Evolutionary conservation across 2,113 vertebrate genomes (phyloP).

Genomic region (Protomyctophum bolini): DNA sequence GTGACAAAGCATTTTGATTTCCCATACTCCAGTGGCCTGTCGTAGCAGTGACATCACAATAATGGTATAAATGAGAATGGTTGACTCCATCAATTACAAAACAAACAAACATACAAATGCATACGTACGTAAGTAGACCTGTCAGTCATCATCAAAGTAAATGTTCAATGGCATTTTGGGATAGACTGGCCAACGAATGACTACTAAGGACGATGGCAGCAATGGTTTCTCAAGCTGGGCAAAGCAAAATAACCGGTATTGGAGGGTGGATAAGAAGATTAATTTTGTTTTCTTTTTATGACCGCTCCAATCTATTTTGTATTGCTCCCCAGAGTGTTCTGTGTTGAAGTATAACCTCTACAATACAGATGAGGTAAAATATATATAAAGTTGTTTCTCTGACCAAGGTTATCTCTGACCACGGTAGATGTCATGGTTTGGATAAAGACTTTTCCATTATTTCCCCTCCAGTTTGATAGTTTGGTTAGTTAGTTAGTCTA

Average conservation of each 20-base stretch:
- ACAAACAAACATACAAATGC: slow-evolving; percentile 64
- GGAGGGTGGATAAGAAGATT: slow-evolving; percentile 52
- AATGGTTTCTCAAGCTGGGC: slow-evolving; percentile 70
- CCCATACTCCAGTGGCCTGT: slow-evolving; percentile 85
- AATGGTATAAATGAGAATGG: slow-evolving; percentile 82
- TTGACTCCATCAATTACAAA: slow-evolving; percentile 79
- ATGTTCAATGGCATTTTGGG: slow-evolving; percentile 81
- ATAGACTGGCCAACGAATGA: slow-evolving; percentile 69
- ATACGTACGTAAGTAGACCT: slow-evolving; percentile 80
- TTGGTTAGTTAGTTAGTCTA: too few species aligned
- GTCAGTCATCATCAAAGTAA: slow-evolving; percentile 84
- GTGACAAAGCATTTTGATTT: slow-evolving; percentile 86
- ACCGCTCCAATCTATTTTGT: slow-evolving; percentile 72
- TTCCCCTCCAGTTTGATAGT: too few species aligned
- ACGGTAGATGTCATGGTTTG: too few species aligned
- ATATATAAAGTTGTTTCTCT: background rate
- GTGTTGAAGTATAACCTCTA: slow-evolving; percentile 70
- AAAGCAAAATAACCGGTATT: slow-evolving; percentile 70
- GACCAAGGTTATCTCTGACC: too few species aligned
- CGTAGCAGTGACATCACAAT: slow-evolving; percentile 89
- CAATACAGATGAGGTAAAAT: slow-evolving; percentile 18
- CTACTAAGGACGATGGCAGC: slow-evolving; percentile 45
- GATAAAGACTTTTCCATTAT: too few species aligned
- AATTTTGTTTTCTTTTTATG: slow-evolving; percentile 45
- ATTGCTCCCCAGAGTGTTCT: slow-evolving; percentile 68